These are phyloP conservation scores for Cuculus canorus DNA, from an alignment of 2,797 vertebrate genomes.

Conservation along the genomic window DNA sequence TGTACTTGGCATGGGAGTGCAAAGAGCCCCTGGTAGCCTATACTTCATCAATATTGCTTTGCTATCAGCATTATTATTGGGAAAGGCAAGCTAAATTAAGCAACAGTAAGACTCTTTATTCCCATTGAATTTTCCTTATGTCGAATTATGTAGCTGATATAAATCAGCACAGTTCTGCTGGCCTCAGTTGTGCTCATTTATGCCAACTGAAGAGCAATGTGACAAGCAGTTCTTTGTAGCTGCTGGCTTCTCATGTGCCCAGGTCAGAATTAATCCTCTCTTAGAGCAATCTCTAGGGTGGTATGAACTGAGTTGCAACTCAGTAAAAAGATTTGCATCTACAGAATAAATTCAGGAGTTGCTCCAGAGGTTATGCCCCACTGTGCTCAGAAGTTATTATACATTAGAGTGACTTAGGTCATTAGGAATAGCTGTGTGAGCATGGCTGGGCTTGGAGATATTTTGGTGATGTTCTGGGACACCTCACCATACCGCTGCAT, in stretches of 20 bases:
- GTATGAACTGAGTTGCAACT: not conserved
- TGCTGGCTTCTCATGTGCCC: not conserved
- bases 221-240: slow-evolving; percentile 1
- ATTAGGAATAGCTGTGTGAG: not conserved
- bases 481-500: not conserved
- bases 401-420: not conserved
- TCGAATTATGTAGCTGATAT: not conserved
- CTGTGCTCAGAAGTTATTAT: not conserved
- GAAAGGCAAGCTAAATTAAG: not conserved
- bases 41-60: slow-evolving; percentile 6
- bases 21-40: not conserved
- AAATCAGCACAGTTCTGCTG: not conserved
- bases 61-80: not conserved
- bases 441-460: not conserved
- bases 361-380: not conserved
- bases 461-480: not conserved
- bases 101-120: not conserved
- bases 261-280: not conserved
- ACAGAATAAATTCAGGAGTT: not conserved
- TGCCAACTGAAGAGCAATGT: not conserved
- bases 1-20: not conserved
- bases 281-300: not conserved
- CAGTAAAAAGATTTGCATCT: not conserved
- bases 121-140: not conserved
- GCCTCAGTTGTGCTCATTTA: not conserved